A percentile compares a stretch with the other conserved stretches of the same genome.
These are phyloP conservation scores for Psilopsiagon aurifrons DNA, from an alignment of 2,113 vertebrate genomes.

Conservation along the genomic window DNA sequence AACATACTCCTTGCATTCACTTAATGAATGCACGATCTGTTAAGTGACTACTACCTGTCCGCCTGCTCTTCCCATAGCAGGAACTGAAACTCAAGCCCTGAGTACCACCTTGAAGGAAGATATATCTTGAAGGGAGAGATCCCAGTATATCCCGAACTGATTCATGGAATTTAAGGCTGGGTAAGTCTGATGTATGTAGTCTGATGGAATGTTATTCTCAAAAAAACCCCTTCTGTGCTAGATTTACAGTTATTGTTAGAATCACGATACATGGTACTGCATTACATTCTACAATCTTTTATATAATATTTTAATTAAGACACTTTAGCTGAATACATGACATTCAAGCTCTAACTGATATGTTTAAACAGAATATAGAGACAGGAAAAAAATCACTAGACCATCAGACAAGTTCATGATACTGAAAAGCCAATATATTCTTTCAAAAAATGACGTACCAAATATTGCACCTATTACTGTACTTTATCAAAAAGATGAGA, in stretches of 20 bases:
- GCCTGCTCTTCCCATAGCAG: background rate
- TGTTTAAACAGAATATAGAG: background rate
- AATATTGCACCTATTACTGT: background rate
- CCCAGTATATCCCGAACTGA: background rate
- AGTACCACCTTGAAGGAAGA: background rate
- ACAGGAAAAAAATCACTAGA: background rate
- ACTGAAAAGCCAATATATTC: background rate
- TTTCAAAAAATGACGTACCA: background rate
- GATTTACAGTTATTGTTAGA: background rate
- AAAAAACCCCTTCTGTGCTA: background rate
- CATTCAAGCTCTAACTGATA: background rate
- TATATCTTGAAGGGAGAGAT: background rate
- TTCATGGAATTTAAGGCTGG: background rate
- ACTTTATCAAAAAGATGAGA: constrained; percentile 5
- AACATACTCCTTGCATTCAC: background rate
- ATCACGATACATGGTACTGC: background rate
- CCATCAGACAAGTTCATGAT: background rate
- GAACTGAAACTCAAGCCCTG: background rate
- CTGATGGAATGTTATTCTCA: background rate
- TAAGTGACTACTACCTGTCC: background rate
- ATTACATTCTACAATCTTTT: background rate
- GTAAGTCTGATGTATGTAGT: background rate
- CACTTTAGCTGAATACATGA: background rate
- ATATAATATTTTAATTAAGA: background rate
- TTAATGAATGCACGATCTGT: background rate